phyloP scores from a whole-genome alignment of 2,113 vertebrate species.

The Microcebus griseorufus region DNA sequence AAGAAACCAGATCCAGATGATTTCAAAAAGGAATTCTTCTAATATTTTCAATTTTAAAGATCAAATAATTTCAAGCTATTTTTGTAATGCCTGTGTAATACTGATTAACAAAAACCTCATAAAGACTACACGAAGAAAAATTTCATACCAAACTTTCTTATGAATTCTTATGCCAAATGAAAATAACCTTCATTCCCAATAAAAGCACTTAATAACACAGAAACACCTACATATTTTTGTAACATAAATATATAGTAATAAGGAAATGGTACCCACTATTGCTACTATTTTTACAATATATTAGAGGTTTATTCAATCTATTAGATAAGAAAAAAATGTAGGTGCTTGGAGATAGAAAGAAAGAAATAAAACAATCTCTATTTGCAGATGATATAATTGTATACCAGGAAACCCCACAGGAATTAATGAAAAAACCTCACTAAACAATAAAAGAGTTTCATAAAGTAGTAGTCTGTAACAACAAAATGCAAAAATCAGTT shows the following conservation, averaged over 20 bases:
- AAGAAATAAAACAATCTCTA: background rate
- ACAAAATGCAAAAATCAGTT: background rate
- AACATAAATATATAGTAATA: background rate
- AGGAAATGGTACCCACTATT: background rate
- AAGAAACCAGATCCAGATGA: background rate
- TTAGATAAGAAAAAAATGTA: background rate
- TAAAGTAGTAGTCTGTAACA: background rate
- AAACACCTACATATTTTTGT: background rate
- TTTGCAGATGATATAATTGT: background rate
- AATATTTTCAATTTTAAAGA: background rate
- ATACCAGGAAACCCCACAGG: background rate
- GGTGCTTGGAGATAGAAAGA: background rate
- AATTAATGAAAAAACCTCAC: background rate
- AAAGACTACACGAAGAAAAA: background rate
- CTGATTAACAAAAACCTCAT: background rate
- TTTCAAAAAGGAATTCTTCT: background rate
- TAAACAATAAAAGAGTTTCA: background rate
- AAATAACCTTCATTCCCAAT: background rate
- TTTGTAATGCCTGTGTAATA: background rate
- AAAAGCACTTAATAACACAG: background rate
- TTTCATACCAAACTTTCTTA: background rate
- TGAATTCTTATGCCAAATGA: background rate
- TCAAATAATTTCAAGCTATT: background rate
- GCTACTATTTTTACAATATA: background rate
- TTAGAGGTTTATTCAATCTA: background rate